A percentile compares a stretch with the other conserved stretches of the same genome.
phyloP scores from a whole-genome alignment of 2,888 invertebrate genomes.

The Eristalinus aeneus region DNA sequence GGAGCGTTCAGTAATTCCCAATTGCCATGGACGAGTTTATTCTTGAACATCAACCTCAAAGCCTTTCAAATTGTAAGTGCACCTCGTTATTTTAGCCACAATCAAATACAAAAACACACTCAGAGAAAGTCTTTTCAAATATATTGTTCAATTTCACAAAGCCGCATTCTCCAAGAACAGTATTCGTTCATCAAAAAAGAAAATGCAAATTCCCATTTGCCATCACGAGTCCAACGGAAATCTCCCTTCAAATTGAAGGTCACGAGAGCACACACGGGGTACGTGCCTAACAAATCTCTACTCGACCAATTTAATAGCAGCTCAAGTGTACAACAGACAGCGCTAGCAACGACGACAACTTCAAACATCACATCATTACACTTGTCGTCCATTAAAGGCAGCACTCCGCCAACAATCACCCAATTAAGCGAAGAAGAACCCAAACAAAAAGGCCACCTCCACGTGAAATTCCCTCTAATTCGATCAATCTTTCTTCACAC shows the following conservation, averaged over 20 bases:
- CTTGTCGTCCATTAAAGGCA: conserved; percentile 10
- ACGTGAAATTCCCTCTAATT: conserved; percentile 33
- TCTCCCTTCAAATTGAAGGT: conserved; percentile 62
- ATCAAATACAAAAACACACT: no score
- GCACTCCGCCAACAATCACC: conserved; percentile 38
- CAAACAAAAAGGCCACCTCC: conserved; percentile 38
- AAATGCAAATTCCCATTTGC: background rate
- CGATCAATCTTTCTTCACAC: conserved; percentile 12
- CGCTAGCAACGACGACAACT: conserved; percentile 6
- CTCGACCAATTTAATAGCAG: conserved; percentile 34
- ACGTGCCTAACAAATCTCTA: conserved; percentile 14
- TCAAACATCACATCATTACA: conserved; percentile 33
- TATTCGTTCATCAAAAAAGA: background rate
- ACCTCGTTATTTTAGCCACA: no score
- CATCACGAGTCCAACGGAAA: conserved; percentile 31
- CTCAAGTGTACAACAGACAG: conserved; percentile 32
- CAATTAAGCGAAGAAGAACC: conserved; percentile 55
- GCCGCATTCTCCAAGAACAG: background rate
- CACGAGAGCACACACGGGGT: conserved; percentile 27
- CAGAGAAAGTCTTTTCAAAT: no score
- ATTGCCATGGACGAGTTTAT: no score
- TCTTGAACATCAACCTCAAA: no score
- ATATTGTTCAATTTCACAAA: background rate
- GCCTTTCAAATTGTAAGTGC: no score
- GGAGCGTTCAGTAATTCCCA: no score